Conservation (phyloP, 2,888 invertebrate genomes). For the Nymphalis polychloros region DNA sequence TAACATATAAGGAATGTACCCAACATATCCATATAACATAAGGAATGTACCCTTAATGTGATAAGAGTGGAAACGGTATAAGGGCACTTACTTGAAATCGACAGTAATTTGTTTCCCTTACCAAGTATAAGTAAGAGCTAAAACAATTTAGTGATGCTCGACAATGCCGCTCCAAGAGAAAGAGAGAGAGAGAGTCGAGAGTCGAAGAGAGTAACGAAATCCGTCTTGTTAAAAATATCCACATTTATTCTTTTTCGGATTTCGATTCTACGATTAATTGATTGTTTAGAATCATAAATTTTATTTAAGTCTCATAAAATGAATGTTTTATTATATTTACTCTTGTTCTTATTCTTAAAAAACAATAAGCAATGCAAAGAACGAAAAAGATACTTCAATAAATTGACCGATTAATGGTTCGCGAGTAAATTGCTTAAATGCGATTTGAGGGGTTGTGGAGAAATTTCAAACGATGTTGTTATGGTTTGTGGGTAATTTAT, state of each 20-base stretch:
- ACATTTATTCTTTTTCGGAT: constrained; percentile 11
- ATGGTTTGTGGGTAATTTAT: not conserved
- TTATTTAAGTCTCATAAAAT: not conserved
- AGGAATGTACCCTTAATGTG: constrained; percentile 46
- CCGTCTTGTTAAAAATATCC: constrained; percentile 35
- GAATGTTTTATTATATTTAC: not conserved
- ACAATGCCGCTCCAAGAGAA: constrained; percentile 50
- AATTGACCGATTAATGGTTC: too few relatives aligned
- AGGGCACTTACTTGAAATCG: constrained; percentile 60
- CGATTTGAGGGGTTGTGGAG: not conserved
- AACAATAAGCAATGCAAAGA: too few relatives aligned
- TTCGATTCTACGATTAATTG: constrained; percentile 9
- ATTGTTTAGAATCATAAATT: not conserved
- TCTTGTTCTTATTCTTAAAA: not conserved
- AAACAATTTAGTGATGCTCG: constrained; percentile 63
- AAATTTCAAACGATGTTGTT: not conserved
- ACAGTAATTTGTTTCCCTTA: constrained; percentile 60
- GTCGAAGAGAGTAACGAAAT: constrained; percentile 38
- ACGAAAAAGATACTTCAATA: too few relatives aligned
- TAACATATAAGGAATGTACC: constrained; percentile 17
- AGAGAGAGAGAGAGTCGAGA: constrained; percentile 31
- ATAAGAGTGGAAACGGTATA: constrained; percentile 49
- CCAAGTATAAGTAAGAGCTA: constrained; percentile 59
- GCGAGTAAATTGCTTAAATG: not conserved
- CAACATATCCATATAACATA: constrained; percentile 40